These are phyloP conservation scores for Himalopsyche japonica DNA, from an alignment of 2,888 invertebrate species.

Conservation along the genomic window DNA sequence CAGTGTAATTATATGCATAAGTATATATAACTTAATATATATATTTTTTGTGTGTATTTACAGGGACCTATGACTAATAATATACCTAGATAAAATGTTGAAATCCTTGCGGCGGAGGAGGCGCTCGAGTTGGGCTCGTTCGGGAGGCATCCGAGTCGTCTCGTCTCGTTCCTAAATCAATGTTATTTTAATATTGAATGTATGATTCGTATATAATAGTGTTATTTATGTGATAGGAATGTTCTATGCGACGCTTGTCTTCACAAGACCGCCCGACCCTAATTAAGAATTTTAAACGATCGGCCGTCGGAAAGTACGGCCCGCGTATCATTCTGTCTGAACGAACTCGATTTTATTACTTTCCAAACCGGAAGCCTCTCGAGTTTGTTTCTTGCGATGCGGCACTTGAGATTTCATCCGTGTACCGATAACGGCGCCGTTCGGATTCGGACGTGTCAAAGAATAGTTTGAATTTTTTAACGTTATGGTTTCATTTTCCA, in stretches of 20 bases:
- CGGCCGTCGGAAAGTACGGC: neutral
- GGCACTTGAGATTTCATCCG: neutral
- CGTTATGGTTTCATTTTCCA: neutral
- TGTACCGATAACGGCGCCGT: neutral
- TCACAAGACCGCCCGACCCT: neutral
- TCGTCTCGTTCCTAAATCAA: neutral
- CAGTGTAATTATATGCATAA: neutral
- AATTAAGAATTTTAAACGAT: neutral
- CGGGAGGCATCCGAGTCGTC: neutral
- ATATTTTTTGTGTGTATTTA: slow-evolving; percentile 6
- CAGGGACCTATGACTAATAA: slow-evolving; percentile 6
- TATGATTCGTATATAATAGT: neutral
- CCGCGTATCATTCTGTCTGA: neutral
- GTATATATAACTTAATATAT: slow-evolving; percentile 4
- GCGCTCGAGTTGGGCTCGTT: neutral
- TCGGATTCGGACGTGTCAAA: neutral
- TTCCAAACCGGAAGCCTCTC: neutral
- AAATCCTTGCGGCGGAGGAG: neutral
- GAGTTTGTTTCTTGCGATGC: neutral
- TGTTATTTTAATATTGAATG: neutral
- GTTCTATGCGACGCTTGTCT: neutral
- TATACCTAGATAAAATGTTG: neutral
- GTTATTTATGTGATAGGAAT: neutral
- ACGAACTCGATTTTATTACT: neutral
- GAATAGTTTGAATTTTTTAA: neutral